Conservation (phyloP, 2,888 invertebrate species). For the Corbicula japonica region DNA sequence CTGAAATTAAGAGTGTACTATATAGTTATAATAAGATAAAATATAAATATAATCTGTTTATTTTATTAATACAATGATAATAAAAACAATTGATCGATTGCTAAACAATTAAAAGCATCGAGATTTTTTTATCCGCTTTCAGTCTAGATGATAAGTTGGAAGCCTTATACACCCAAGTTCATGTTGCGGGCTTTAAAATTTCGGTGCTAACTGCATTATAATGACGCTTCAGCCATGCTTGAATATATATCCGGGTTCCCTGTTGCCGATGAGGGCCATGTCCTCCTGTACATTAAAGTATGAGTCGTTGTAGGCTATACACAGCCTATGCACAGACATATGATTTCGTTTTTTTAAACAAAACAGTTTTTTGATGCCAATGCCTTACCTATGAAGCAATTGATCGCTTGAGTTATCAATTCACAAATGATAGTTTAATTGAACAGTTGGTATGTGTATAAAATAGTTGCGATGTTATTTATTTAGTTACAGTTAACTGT, state of each 20-base stretch:
- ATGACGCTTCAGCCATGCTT: no score
- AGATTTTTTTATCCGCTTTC: not conserved
- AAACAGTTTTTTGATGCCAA: not conserved
- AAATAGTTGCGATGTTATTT: no score
- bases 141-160: not conserved
- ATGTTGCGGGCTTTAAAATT: no score
- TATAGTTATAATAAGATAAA: no score
- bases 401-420: not conserved
- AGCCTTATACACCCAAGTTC: not conserved
- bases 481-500: not conserved
- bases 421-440: not conserved
- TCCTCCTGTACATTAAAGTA: no score
- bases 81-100: not conserved
- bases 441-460: not conserved
- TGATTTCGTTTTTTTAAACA: not conserved
- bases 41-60: not conserved
- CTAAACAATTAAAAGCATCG: not conserved
- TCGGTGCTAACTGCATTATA: no score
- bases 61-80: not conserved
- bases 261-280: no score
- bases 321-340: not conserved
- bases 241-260: no score
- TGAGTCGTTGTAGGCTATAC: no score
- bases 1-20: slow-evolving; percentile 54
- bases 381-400: not conserved